Evolutionary conservation across 2,113 vertebrate species (phyloP).

Genomic region (Gasterosteus nipponicus): DNA sequence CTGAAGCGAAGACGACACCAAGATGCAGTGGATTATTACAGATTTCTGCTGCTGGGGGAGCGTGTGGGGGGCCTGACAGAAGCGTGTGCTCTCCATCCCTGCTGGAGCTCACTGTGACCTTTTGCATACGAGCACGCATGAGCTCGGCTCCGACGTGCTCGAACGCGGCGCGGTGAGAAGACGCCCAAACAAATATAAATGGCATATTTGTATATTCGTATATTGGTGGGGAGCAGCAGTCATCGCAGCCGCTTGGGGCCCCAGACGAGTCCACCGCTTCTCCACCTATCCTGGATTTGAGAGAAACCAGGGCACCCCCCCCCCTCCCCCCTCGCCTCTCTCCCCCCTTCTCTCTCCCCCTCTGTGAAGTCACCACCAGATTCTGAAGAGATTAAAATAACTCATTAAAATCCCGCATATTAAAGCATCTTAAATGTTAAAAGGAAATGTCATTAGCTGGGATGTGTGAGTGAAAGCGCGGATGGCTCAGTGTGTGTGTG

Average conservation of each 20-base stretch:
- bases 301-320: constrained; percentile 64
- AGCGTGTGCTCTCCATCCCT: not conserved
- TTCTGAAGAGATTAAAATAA: not conserved
- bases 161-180: not conserved
- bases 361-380: not conserved
- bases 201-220: not conserved
- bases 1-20: too few relatives aligned
- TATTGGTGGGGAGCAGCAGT: not conserved
- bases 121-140: not conserved
- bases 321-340: not conserved
- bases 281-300: constrained; percentile 69
- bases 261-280: constrained; percentile 72
- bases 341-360: not conserved
- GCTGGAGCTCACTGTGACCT: not conserved
- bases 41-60: not conserved
- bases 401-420: not conserved
- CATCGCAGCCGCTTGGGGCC: too few relatives aligned
- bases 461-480: not conserved
- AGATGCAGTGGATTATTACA: not conserved
- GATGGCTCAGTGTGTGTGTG: not conserved
- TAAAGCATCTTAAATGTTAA: not conserved
- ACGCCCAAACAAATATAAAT: not conserved
- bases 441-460: not conserved
- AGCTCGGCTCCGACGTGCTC: not conserved
- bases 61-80: not conserved